phyloP scores from a whole-genome alignment of 2,888 invertebrate species.

The Cartodere bifasciata region DNA sequence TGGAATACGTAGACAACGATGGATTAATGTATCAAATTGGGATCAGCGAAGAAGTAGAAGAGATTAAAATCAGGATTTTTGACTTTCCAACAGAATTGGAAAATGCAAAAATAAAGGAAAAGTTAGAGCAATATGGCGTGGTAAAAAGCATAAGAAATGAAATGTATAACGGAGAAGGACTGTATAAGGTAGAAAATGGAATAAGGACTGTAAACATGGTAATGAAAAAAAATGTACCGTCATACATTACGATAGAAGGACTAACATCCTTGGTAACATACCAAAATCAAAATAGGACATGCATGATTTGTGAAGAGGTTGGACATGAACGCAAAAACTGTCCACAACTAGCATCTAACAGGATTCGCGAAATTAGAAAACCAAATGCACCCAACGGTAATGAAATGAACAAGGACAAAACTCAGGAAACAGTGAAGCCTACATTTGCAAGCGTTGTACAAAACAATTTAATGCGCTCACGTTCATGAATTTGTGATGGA shows the following conservation, averaged over 20 bases:
- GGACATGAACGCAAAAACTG: not conserved
- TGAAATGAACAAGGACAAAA: not conserved
- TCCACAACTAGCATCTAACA: not conserved
- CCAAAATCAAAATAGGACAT: not conserved
- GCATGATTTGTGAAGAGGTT: not conserved
- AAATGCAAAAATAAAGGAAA: no score
- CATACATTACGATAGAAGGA: slow-evolving; percentile 2
- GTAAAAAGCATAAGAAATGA: slow-evolving; percentile 2
- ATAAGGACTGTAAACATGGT: not conserved
- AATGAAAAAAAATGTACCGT: not conserved
- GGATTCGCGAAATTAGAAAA: not conserved
- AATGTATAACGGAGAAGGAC: not conserved
- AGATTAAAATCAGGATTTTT: not conserved
- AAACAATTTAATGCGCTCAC: no score
- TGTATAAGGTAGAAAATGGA: slow-evolving; percentile 3
- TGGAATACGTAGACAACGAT: no score
- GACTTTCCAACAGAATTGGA: no score
- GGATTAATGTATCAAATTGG: no score
- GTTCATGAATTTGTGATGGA: no score
- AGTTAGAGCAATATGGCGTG: not conserved
- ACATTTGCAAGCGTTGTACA: no score
- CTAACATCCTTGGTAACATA: not conserved
- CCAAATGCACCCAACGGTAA: not conserved
- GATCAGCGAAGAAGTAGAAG: not conserved
- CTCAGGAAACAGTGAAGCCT: not conserved